These are phyloP conservation scores for Cataglyphis rosenhaueri DNA, from an alignment of 2,888 invertebrate species.

Conservation along the genomic window DNA sequence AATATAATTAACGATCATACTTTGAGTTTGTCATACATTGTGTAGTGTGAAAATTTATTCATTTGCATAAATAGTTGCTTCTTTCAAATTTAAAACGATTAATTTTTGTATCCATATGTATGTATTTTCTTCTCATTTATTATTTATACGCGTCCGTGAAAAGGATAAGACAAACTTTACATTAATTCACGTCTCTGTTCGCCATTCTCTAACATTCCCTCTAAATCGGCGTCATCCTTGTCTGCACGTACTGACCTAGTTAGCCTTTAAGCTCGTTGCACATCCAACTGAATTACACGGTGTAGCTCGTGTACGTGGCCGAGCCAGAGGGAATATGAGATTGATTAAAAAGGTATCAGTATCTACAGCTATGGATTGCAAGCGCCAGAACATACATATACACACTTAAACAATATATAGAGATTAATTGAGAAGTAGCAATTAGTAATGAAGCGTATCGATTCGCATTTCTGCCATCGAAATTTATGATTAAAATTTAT, in stretches of 20 bases:
- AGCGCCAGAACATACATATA: neutral
- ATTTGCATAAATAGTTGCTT: neutral
- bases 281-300: conserved; percentile 62
- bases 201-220: conserved; percentile 16
- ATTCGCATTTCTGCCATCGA: neutral
- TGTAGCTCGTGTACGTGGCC: conserved; percentile 10
- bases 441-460: neutral
- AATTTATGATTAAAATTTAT: neutral
- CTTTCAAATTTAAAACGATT: neutral
- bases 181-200: neutral
- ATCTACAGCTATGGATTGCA: conserved; percentile 26
- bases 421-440: conserved; percentile 5
- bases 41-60: neutral
- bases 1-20: neutral
- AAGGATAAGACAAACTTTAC: neutral
- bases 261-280: conserved; percentile 66
- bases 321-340: conserved; percentile 53
- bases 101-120: neutral
- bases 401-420: neutral
- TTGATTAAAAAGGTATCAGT: conserved; percentile 64
- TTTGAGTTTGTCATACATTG: neutral
- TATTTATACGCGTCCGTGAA: neutral
- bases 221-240: conserved; percentile 29
- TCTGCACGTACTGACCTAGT: conserved; percentile 56
- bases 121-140: neutral